These are phyloP conservation scores for Pachyuromys duprasi DNA, from an alignment of 2,797 vertebrate genomes.

Conservation along the genomic window DNA sequence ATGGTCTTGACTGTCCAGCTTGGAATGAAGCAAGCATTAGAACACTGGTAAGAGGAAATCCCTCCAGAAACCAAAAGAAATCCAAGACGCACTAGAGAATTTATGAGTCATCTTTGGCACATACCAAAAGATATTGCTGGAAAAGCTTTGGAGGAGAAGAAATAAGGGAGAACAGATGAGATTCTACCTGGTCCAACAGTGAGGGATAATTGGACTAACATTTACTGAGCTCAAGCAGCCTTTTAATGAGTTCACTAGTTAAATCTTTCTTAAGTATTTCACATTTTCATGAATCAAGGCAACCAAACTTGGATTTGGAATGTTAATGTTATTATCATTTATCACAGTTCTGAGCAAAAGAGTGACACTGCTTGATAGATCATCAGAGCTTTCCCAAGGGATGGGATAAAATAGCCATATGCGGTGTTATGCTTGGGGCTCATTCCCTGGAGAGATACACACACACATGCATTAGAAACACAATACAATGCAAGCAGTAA, in stretches of 20 bases:
- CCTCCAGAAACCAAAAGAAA: constrained; percentile 38
- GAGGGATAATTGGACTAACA: constrained; percentile 22
- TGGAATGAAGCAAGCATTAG: neutral
- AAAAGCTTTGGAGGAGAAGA: constrained; percentile 26
- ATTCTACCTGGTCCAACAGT: neutral
- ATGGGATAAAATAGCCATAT: neutral
- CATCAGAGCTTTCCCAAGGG: constrained; percentile 10
- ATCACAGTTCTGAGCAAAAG: neutral
- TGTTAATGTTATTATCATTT: neutral
- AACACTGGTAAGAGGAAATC: neutral
- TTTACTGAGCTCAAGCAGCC: neutral
- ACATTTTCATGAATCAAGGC: constrained; percentile 4
- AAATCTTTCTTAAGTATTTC: constrained; percentile 43
- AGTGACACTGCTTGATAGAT: neutral
- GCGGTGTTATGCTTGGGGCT: neutral
- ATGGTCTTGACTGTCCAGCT: neutral
- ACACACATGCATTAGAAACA: neutral
- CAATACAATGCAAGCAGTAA: neutral
- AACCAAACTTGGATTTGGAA: constrained; percentile 3
- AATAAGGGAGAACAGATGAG: constrained; percentile 22
- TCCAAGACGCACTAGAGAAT: constrained; percentile 15
- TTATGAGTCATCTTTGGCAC: constrained; percentile 66
- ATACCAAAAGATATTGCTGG: neutral
- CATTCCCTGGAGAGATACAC: neutral
- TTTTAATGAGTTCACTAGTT: constrained; percentile 50